Evolutionary conservation across 2,797 vertebrate genomes (phyloP), one percentile per base, ranked within the genome.

Genomic region (Sparus aurata): DNA sequence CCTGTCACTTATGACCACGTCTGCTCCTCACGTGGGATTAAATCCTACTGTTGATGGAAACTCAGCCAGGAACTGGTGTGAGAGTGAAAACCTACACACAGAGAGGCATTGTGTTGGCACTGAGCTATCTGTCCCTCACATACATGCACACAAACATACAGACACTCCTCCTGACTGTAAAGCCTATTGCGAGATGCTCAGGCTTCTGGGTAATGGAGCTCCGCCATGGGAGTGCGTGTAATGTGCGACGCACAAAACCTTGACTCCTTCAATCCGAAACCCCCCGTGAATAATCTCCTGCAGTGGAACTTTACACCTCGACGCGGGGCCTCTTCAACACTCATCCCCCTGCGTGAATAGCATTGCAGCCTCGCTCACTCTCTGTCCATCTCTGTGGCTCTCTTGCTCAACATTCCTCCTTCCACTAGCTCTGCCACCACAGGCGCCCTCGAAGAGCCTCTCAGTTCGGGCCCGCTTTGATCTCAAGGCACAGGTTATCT

Each of bases 401-500:
- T 53, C 73, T 77, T 69, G 7, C 76, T 83, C 84, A 12, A n/a
- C 86, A 90, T 87, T 90, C 85, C 85, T 86, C 66, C 84, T 80
- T 77, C 74, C 23, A 34, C 53, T 43, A 52, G 46, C 75, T 68
- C 43, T 66, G 70, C 71, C 78, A 89, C 85, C 81, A 73, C 76
- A 72, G 85, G 82, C 80, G 67, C 86, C 78, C 23, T 58, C 22
- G 62, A 67, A 80, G 79, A 89, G 84, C 75, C 87, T 62, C 80
- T 69, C 82, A 69, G 80, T 87, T 86, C 80, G 75, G 75, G 55
- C 45, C 18, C 11, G 46, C 91, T 94, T 94, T 94, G 90, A 95
- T 94, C 90, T 85, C 55, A 60, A 84, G 87, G 80, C 75, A 60
- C 88, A 93, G 87, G 91, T 95, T 92, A 92, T 94, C 87, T 79